Base-by-base conservation (phyloP, 92 coral and sea anemone species). In the Pocillopora meandrina region DNA sequence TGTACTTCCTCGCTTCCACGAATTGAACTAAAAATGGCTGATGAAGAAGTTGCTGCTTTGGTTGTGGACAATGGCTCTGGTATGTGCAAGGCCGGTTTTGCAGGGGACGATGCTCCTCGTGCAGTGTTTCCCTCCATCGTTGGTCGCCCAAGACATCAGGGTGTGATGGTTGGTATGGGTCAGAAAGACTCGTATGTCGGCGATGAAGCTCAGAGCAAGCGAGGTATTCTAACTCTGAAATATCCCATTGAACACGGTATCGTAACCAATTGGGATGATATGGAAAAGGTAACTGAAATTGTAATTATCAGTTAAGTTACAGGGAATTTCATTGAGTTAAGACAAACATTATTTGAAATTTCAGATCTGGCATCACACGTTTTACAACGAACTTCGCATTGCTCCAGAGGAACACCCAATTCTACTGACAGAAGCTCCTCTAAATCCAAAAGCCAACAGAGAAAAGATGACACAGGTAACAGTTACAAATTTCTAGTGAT, bases 1-100 rank as follows among this genome's bases (percentile, higher is more conserved):
- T 2, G 17, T 14, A n/a, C 5, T 60, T 77, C 61, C 14, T 9
- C 34, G 3, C 56, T 55, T 56, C n/a, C 13, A 17, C 55, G 33
- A 4, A 2, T 19, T 17, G 6, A 17, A 23, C 17, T 16, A 57
- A 26, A 63, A 11, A 83, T 83, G 86, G 71, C 80, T 33, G 99
- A 94, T 2, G 99, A 94, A 20, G 99, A 96, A 71, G 95, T 93
- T 91, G 99, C 99, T 58, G 98, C 97, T 61, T 85, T 96, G 89
- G 99, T 96, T 75, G 88, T 96, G 17, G 99, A 94, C 79, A 96
- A 96, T 93, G 99, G 99, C 74, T 96, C 99, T 83, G 99, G 99
- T 96, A 96, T 96, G 99, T 96, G 99, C 94, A 91, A 91, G 66
- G 88, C 92, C 62, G 92, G 90, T 76, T 85, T 85, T 69, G 94